These are phyloP conservation scores for Manis pentadactyla DNA, from an alignment of 2,797 vertebrate genomes.

Conservation along the genomic window DNA sequence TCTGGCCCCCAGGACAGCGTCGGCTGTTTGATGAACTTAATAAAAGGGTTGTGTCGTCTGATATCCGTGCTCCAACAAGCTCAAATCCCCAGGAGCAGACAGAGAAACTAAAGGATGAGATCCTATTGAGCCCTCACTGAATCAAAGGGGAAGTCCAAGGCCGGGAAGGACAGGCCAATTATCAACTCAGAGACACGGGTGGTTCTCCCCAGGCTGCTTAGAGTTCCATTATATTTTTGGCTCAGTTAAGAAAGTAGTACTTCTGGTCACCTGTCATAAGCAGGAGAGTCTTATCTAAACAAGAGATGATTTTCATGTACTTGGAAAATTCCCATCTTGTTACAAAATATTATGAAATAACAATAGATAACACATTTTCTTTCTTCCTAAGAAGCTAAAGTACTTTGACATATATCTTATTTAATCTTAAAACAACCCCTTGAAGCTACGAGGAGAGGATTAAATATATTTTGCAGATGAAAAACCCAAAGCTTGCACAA, in stretches of 20 bases:
- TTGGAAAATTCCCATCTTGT: conserved; percentile 74
- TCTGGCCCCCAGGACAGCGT: conserved; percentile 57
- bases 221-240: conserved; percentile 66
- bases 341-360: conserved; percentile 70
- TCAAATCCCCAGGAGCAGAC: conserved; percentile 59
- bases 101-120: conserved; percentile 62
- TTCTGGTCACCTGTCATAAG: conserved; percentile 76
- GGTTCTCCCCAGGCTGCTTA: conserved; percentile 19
- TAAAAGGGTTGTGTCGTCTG: conserved; percentile 65
- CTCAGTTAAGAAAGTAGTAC: conserved; percentile 58
- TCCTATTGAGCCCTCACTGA: conserved; percentile 52
- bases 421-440: conserved; percentile 57
- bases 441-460: not conserved
- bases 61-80: conserved; percentile 52
- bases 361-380: conserved; percentile 63
- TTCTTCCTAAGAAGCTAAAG: conserved; percentile 67
- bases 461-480: not conserved
- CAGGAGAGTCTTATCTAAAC: conserved; percentile 73
- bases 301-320: conserved; percentile 66
- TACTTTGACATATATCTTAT: conserved; percentile 65
- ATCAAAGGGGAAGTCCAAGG: conserved; percentile 60
- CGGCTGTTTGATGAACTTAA: conserved; percentile 51
- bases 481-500: not conserved
- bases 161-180: conserved; percentile 21
- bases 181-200: conserved; percentile 51